These are phyloP conservation scores for Myathropa florea DNA, from an alignment of 2,888 invertebrate species.

Conservation along the genomic window DNA sequence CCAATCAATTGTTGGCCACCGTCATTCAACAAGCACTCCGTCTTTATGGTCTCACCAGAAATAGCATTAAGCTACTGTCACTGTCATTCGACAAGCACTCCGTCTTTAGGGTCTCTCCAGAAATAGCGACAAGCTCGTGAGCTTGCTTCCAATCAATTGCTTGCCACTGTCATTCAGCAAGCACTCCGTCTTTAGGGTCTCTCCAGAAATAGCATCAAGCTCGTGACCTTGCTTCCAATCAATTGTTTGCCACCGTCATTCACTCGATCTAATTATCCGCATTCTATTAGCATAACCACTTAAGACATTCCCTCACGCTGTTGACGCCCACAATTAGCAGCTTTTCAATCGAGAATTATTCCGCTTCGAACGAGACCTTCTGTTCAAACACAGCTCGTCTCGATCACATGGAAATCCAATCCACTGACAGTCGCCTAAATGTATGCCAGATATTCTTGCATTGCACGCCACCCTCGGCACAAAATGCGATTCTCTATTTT, in stretches of 20 bases:
- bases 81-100: too few relatives aligned
- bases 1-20: too few relatives aligned
- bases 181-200: neutral
- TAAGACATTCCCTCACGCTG: neutral
- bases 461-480: neutral
- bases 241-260: neutral
- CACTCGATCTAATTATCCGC: neutral
- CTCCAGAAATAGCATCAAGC: neutral
- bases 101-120: too few relatives aligned
- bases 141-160: neutral
- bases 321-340: neutral
- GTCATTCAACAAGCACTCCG: too few relatives aligned
- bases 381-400: neutral
- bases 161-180: too few relatives aligned
- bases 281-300: neutral
- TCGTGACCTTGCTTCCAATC: neutral
- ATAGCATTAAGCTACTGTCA: too few relatives aligned
- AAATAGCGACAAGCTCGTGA: too few relatives aligned
- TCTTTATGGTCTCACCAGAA: too few relatives aligned
- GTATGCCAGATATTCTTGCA: neutral
- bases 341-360: neutral
- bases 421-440: neutral
- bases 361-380: neutral
- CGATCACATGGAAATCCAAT: neutral
- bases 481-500: slow-evolving; percentile 64